Evolutionary conservation across 2,888 invertebrate species (phyloP), one percentile per base, ranked within the genome.

Genomic region (Brachypalpus laphriformis): DNA sequence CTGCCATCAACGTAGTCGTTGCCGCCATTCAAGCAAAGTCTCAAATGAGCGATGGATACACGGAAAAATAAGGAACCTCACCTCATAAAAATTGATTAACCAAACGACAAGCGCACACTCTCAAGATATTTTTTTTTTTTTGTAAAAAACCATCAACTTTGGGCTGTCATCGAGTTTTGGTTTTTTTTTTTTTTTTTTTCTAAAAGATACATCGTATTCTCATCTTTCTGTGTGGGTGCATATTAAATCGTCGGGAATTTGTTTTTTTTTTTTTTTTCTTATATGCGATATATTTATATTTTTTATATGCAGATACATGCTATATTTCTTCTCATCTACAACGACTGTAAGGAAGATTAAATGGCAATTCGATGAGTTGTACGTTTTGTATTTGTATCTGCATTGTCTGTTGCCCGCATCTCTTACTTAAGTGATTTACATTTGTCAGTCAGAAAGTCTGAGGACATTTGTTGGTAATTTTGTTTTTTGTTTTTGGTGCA

Each of bases 61-160:
- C 47, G 78, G 76, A 81, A 75, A 70, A 85, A 70, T 81, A 81
- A 76, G 85, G 71, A 85, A 81, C 85, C 85, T 81, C 85, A 85
- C 75, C 85, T 85, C 85, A 85, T 85, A 85, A 85, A 85, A 85
- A 85, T 85, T 85, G 85, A 85, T 85, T 85, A 85, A 85, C 85
- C 81, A 85, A 85, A 71, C 71, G 81, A 81, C 85, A 85, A 85
- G 83, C 83, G 85, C 71, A 85, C 66, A 80, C 74, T 85, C 83
- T 75, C 11, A 65, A 75, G 75, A 80, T 83, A 37, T 40, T 22
- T 34, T 71, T 74, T 63, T 56, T 56, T 56, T 7, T 42, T 20
- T 7, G 16, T 16, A 40, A 42, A 45, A 68, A 59, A 49, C 42
- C 25, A 63, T 65, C 70, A 70, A 71, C 54, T 81, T 54, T 20